Percentiles rank a stretch among this genome's conserved stretches.
phyloP scores from a whole-genome alignment of 2,113 vertebrate genomes.

The Cheilinus undulatus region DNA sequence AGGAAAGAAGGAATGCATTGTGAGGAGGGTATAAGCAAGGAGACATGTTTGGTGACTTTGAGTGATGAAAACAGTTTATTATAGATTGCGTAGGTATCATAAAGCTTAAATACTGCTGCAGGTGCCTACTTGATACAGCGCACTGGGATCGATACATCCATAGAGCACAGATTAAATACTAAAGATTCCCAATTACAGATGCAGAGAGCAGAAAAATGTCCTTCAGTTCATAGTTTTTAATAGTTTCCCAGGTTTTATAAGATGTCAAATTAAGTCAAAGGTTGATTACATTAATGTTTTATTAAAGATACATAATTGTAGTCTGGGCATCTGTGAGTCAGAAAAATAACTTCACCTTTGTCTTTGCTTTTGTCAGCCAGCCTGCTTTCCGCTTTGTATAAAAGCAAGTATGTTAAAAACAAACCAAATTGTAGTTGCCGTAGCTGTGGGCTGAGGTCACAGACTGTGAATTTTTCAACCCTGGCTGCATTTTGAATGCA shows the following conservation, averaged over 20 bases:
- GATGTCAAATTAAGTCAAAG: conserved; percentile 44
- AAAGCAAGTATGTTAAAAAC: conserved; percentile 45
- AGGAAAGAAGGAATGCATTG: conserved; percentile 4
- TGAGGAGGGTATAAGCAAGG: conserved; percentile 7
- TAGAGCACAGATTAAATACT: conserved; percentile 33
- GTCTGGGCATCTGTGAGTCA: conserved; percentile 4
- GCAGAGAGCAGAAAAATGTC: conserved; percentile 26
- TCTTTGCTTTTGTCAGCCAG: conserved; percentile 21
- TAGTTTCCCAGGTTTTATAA: conserved; percentile 32
- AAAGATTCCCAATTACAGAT: conserved; percentile 49
- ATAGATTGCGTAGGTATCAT: conserved; percentile 20
- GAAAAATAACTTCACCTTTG: conserved; percentile 16
- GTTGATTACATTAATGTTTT: neutral
- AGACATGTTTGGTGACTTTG: too few species aligned
- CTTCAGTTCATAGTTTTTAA: conserved; percentile 22
- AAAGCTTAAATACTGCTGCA: neutral
- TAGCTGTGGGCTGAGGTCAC: conserved; percentile 49
- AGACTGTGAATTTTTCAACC: conserved; percentile 39
- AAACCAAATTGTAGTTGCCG: conserved; percentile 43
- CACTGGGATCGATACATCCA: conserved; percentile 42
- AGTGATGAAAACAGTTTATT: conserved; percentile 41
- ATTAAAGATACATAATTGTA: conserved; percentile 31
- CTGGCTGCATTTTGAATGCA: conserved; percentile 43
- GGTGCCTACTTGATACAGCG: conserved; percentile 11
- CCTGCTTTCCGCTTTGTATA: conserved; percentile 11